Percentiles rank a stretch among this genome's conserved stretches.
Conservation (phyloP, 2,797 vertebrate species). For the Neopelma chrysocephalum region DNA sequence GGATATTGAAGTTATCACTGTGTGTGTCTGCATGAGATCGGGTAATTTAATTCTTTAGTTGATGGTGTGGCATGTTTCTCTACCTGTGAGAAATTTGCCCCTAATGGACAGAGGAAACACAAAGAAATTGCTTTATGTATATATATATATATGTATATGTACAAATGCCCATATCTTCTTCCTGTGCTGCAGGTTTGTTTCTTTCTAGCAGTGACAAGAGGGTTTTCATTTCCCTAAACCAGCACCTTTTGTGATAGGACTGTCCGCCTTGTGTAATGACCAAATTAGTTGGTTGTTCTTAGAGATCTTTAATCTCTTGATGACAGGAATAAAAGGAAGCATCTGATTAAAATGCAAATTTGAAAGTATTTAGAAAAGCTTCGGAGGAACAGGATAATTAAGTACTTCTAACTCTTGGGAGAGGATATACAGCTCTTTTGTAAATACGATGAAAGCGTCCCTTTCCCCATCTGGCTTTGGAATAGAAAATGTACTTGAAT, state of each 20-base stretch:
- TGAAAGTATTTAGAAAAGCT: constrained; percentile 29
- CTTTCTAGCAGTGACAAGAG: background rate
- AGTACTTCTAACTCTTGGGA: background rate
- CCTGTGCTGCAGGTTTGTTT: background rate
- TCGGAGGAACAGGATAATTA: background rate
- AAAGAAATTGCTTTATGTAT: background rate
- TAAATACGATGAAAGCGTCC: background rate
- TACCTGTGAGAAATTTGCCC: background rate
- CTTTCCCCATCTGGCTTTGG: background rate
- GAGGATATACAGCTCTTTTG: background rate
- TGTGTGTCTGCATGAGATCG: background rate
- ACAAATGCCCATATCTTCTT: background rate
- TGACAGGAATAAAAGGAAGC: background rate
- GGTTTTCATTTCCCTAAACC: background rate
- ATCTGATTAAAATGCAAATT: constrained; percentile 17
- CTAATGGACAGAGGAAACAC: background rate
- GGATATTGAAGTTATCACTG: background rate
- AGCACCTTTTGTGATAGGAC: background rate
- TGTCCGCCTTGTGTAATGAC: background rate
- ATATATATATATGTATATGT: fast-evolving
- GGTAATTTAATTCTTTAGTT: background rate
- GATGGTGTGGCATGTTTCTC: background rate
- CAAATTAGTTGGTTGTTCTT: background rate
- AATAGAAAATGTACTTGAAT: background rate
- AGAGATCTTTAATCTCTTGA: background rate